These are phyloP conservation scores for Holotrichia oblita DNA, from an alignment of 1,140 invertebrate genomes.

Conservation along the genomic window DNA sequence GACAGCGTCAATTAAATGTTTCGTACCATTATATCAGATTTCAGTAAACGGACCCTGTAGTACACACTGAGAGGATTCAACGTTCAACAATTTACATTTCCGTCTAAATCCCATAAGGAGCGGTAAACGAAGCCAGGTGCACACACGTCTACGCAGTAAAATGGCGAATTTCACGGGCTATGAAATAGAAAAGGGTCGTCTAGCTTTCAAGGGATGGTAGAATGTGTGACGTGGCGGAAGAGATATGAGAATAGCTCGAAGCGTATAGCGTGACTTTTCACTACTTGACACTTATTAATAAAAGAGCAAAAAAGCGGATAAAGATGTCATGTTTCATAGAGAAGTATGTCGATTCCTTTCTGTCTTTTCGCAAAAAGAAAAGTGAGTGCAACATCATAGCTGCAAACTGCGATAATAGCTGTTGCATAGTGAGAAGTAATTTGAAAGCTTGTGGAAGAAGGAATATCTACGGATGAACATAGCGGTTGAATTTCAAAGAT, in stretches of 20 bases:
- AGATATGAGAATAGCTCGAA: conserved; percentile 11
- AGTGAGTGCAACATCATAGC: neutral
- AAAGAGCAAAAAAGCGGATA: conserved; percentile 5
- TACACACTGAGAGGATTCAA: neutral
- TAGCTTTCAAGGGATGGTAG: neutral
- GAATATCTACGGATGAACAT: too few relatives aligned
- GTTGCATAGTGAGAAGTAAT: too few relatives aligned
- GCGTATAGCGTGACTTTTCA: conserved; percentile 26
- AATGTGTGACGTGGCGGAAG: neutral
- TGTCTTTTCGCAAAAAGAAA: neutral
- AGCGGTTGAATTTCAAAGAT: too few relatives aligned
- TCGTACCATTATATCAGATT: neutral
- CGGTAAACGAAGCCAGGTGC: conserved; percentile 1
- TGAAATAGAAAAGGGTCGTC: conserved; percentile 15
- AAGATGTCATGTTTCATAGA: conserved; percentile 32
- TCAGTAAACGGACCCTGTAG: neutral
- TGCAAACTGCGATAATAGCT: neutral
- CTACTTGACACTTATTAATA: conserved; percentile 26
- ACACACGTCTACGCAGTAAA: neutral
- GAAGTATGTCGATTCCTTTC: neutral
- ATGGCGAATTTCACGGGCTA: conserved; percentile 28
- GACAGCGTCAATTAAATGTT: neutral
- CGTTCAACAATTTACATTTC: neutral
- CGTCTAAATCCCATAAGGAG: neutral
- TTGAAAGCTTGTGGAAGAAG: too few relatives aligned